These are phyloP conservation scores for Nycticorax nycticorax DNA, from an alignment of 2,113 vertebrate species.

Conservation along the genomic window DNA sequence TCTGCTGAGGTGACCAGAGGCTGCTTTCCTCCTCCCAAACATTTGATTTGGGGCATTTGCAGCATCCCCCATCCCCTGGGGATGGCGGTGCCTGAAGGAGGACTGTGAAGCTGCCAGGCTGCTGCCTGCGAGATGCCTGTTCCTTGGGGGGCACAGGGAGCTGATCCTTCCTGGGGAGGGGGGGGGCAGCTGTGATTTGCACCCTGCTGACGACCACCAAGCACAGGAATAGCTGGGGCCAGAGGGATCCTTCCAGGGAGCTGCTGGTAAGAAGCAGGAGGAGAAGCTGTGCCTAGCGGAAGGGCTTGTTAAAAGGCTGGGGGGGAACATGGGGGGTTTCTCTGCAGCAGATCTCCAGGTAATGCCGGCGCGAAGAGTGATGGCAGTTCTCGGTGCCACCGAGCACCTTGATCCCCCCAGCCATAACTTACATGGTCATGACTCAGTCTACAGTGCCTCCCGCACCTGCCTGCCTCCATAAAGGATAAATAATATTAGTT, in stretches of 20 bases:
- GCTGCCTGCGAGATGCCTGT: background rate
- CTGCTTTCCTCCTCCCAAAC: background rate
- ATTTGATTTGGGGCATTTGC: background rate
- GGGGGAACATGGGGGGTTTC: rapidly evolving
- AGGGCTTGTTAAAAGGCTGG: background rate
- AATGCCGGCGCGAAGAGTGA: background rate
- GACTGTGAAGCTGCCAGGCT: background rate
- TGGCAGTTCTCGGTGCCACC: background rate
- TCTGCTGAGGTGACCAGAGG: background rate
- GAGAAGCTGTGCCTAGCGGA: background rate
- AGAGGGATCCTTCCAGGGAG: background rate
- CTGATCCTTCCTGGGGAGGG: background rate
- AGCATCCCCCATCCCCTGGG: background rate
- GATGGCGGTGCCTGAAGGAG: rapidly evolving
- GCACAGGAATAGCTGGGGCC: background rate
- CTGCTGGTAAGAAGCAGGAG: background rate
- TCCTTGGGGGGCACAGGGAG: background rate
- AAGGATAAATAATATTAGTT: slow-evolving; percentile 38
- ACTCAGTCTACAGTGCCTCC: background rate
- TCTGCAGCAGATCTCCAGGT: background rate
- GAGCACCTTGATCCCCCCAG: background rate
- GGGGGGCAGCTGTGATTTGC: background rate
- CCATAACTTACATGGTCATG: background rate
- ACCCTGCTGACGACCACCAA: rapidly evolving
- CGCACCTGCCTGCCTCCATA: slow-evolving; percentile 7